Evolutionary conservation across 2,888 invertebrate genomes (phyloP).

Genomic region (Zygothrica quintamaculata): DNA sequence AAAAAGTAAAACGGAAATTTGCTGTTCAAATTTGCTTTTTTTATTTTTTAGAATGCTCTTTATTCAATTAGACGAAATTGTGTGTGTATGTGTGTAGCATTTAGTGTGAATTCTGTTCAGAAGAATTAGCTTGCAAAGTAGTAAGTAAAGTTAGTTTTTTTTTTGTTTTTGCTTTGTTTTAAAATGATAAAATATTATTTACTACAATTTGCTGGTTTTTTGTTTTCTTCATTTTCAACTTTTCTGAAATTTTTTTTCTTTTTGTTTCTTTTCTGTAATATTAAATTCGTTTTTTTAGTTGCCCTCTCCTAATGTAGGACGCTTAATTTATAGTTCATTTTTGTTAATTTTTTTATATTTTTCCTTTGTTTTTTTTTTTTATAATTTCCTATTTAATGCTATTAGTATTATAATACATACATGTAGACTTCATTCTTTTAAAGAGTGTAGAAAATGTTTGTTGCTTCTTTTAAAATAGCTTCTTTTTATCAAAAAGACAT

Average conservation of each 20-base stretch:
- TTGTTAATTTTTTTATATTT: no score
- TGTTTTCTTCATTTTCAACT: slow-evolving; percentile 27
- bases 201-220: slow-evolving; percentile 27
- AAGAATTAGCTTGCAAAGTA: slow-evolving; percentile 61
- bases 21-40: slow-evolving; percentile 21
- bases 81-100: slow-evolving; percentile 31
- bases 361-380: slow-evolving; percentile 35
- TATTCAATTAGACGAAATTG: slow-evolving; percentile 61
- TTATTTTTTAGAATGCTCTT: slow-evolving; percentile 57
- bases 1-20: slow-evolving; percentile 54
- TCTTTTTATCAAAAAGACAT: slow-evolving; percentile 81
- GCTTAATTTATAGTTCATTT: slow-evolving; percentile 64
- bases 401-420: slow-evolving; percentile 77
- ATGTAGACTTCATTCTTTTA: slow-evolving; percentile 80
- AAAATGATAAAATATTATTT: slow-evolving; percentile 45
- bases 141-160: slow-evolving; percentile 50
- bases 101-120: slow-evolving; percentile 71
- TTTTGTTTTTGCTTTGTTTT: slow-evolving; percentile 19
- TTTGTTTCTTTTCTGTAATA: slow-evolving; percentile 52
- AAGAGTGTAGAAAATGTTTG: slow-evolving; percentile 80
- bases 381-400: slow-evolving; percentile 76
- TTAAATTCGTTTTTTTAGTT: slow-evolving; percentile 73
- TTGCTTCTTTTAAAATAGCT: slow-evolving; percentile 75
- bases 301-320: slow-evolving; percentile 79
- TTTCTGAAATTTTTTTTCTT: slow-evolving; percentile 16